These are phyloP conservation scores for Stomorhina lunata DNA, from an alignment of 2,888 invertebrate genomes.

Conservation along the genomic window DNA sequence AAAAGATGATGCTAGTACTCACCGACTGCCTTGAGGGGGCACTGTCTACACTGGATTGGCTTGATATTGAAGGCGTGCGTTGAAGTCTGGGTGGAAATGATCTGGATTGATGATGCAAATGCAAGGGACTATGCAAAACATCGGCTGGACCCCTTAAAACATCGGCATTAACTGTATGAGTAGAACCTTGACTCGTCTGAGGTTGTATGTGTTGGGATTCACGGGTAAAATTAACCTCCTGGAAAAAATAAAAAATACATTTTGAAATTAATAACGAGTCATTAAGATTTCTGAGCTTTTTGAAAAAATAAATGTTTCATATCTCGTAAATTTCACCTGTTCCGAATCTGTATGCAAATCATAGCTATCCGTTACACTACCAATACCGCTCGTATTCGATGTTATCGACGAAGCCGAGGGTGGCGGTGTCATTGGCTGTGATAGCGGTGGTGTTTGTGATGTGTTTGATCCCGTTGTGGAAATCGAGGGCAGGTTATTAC, in stretches of 20 bases:
- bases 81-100: constrained; percentile 86
- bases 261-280: not conserved
- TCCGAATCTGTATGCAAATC: constrained; percentile 79
- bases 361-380: constrained; percentile 77
- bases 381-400: constrained; percentile 78
- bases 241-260: constrained; percentile 58
- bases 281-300: not conserved
- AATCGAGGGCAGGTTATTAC: not conserved
- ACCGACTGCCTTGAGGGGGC: constrained; percentile 83
- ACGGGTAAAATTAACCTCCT: constrained; percentile 85
- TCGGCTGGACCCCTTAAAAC: constrained; percentile 80
- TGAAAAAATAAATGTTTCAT: not conserved
- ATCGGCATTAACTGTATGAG: constrained; percentile 76
- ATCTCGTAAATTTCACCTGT: constrained; percentile 48
- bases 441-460: constrained; percentile 67
- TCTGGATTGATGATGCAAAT: constrained; percentile 85
- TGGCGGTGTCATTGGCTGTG: constrained; percentile 77
- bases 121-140: constrained; percentile 82
- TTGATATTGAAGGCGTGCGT: constrained; percentile 89
- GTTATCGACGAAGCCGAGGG: constrained; percentile 79
- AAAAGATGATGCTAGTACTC: constrained; percentile 45
- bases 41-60: constrained; percentile 91
- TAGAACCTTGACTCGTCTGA: constrained; percentile 79
- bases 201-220: constrained; percentile 85
- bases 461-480: constrained; percentile 63